These are phyloP conservation scores for Melanotaenia duboulayi DNA, from an alignment of 2,113 vertebrate genomes.

Conservation along the genomic window DNA sequence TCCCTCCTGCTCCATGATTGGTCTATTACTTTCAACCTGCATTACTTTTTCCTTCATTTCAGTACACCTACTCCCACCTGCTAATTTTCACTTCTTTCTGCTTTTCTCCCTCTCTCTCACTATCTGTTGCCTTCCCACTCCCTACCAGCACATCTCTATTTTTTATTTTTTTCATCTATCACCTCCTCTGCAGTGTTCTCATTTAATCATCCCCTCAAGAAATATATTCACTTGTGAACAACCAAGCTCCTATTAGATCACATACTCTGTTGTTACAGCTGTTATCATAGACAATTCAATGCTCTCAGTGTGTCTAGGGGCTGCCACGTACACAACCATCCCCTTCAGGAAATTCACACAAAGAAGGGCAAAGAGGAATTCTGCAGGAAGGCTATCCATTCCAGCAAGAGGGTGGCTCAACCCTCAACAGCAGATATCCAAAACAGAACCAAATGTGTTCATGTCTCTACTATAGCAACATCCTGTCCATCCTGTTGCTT, in stretches of 20 bases:
- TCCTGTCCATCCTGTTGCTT: conserved; percentile 24
- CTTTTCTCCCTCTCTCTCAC: conserved; percentile 57
- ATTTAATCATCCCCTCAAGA: conserved; percentile 85
- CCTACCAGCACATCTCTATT: conserved; percentile 75
- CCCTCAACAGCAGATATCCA: conserved; percentile 16
- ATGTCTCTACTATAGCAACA: conserved; percentile 20
- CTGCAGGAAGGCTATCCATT: conserved; percentile 8
- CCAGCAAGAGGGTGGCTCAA: neutral
- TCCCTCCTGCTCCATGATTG: conserved; percentile 39
- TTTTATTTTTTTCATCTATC: conserved; percentile 77
- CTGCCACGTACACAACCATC: conserved; percentile 38
- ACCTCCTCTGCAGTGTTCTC: conserved; percentile 85
- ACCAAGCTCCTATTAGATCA: conserved; percentile 74
- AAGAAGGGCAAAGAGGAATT: conserved; percentile 21
- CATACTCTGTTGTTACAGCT: conserved; percentile 72
- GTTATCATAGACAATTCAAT: conserved; percentile 70
- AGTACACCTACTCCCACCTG: conserved; percentile 74
- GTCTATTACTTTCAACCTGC: conserved; percentile 59
- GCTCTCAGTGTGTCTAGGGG: conserved; percentile 58
- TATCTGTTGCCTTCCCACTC: conserved; percentile 72
- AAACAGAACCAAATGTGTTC: conserved; percentile 32
- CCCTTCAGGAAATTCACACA: conserved; percentile 39
- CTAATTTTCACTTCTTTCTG: conserved; percentile 77
- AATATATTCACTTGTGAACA: conserved; percentile 80
- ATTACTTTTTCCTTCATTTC: conserved; percentile 60